A percentile compares a stretch with the other conserved stretches of the same genome.
Conservation (phyloP, 1,140 invertebrate genomes). For the Thaumetopoea pityocampa region DNA sequence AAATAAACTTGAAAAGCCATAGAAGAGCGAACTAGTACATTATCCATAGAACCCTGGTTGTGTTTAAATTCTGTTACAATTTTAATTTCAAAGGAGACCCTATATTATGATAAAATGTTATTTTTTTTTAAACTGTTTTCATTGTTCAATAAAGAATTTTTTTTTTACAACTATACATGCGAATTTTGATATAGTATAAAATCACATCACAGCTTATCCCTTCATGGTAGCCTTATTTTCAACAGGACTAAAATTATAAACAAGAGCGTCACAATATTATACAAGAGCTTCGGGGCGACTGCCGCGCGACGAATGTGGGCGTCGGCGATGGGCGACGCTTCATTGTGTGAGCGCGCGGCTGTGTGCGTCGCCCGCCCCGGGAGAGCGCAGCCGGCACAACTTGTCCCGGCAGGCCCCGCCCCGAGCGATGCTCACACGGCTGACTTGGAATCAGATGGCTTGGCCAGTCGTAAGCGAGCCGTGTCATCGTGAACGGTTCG, state of each 20-base stretch:
- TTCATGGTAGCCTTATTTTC: background rate
- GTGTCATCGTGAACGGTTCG: constrained; percentile 68
- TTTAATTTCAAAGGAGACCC: too few relatives aligned
- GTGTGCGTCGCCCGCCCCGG: constrained; percentile 53
- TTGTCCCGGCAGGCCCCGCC: constrained; percentile 47
- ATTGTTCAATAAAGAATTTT: too few relatives aligned
- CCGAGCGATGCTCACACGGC: constrained; percentile 66
- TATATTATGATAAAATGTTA: too few relatives aligned
- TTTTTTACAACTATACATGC: too few relatives aligned
- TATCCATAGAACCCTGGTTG: too few relatives aligned
- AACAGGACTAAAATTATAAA: constrained; percentile 22
- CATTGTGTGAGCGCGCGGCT: constrained; percentile 27
- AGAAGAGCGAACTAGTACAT: too few relatives aligned
- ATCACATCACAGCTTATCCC: background rate
- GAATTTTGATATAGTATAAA: background rate
- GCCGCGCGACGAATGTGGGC: constrained; percentile 33
- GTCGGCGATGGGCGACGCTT: constrained; percentile 21
- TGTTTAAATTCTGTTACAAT: too few relatives aligned
- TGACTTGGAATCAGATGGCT: constrained; percentile 73
- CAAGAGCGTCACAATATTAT: constrained; percentile 35
- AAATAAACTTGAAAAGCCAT: too few relatives aligned
- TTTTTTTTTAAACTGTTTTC: too few relatives aligned
- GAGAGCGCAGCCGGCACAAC: constrained; percentile 27
- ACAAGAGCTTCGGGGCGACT: constrained; percentile 34
- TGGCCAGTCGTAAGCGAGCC: constrained; percentile 70